Conservation (phyloP, 2,113 vertebrate genomes). For the Dipodomys spectabilis region DNA sequence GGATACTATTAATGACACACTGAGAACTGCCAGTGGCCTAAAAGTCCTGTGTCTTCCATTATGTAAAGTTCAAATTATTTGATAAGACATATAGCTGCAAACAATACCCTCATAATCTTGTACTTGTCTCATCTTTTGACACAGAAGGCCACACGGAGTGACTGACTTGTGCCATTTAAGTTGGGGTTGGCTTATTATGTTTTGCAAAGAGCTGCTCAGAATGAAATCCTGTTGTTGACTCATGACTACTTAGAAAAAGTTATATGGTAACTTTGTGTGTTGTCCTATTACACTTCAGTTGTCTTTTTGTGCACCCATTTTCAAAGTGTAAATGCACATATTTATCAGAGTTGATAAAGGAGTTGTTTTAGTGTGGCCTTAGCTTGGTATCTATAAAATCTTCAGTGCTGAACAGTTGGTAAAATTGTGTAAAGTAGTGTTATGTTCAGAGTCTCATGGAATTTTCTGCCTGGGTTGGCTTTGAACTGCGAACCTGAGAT, state of each 20-base stretch:
- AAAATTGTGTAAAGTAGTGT: background rate
- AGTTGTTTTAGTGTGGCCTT: background rate
- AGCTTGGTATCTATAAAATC: constrained; percentile 14
- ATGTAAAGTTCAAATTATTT: background rate
- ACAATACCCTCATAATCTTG: background rate
- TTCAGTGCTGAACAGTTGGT: background rate
- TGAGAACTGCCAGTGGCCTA: no score
- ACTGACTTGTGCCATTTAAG: background rate
- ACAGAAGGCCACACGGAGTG: no score
- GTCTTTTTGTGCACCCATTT: background rate
- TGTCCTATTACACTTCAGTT: background rate
- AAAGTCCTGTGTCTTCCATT: background rate
- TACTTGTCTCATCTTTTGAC: background rate
- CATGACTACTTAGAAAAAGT: background rate
- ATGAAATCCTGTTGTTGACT: background rate
- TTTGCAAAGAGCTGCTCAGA: background rate
- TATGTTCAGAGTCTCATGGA: background rate
- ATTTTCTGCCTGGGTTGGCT: no score
- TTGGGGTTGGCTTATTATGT: background rate
- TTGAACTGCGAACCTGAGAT: no score
- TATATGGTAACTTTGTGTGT: background rate
- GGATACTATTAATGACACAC: background rate
- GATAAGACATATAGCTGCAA: background rate
- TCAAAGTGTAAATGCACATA: background rate
- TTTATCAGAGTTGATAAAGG: constrained; percentile 15